Evolutionary conservation across 2,888 invertebrate species (phyloP).

Genomic region (Cryptosula pallasiana): DNA sequence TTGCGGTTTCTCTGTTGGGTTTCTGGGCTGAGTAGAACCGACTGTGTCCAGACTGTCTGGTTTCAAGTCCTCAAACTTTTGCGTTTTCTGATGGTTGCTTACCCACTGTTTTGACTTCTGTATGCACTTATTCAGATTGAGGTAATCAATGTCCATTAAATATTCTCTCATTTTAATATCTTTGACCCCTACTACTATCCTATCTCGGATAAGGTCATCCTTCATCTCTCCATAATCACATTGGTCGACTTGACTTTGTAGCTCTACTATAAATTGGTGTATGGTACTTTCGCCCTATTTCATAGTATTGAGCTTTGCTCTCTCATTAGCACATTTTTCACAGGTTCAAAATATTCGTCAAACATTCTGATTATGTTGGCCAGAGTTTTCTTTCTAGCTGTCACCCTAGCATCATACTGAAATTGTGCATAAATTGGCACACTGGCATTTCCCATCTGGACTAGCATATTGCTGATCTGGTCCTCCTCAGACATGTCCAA

Average conservation of each 20-base stretch:
- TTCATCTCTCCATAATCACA: not conserved
- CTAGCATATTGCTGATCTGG: not conserved
- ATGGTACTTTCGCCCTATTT: no score
- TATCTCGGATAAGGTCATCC: not conserved
- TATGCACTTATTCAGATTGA: not conserved
- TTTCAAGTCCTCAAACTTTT: not conserved
- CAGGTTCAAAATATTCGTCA: not conserved
- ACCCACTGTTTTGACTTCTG: not conserved
- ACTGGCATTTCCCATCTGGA: not conserved
- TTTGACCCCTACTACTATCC: no score
- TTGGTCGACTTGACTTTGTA: no score
- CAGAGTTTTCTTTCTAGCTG: not conserved
- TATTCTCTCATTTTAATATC: not conserved
- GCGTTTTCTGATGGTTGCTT: no score
- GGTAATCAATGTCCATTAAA: not conserved
- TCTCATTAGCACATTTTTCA: not conserved
- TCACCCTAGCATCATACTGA: not conserved
- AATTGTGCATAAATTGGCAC: not conserved
- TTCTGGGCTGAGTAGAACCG: no score
- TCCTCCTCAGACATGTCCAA: not conserved
- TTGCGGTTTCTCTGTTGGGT: not conserved
- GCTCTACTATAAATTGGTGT: no score
- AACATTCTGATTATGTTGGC: no score
- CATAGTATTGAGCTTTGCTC: not conserved
- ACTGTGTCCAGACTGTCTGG: no score